These are phyloP conservation scores for Pelecanoides urinatrix DNA, from an alignment of 2,113 vertebrate species.

Conservation along the genomic window DNA sequence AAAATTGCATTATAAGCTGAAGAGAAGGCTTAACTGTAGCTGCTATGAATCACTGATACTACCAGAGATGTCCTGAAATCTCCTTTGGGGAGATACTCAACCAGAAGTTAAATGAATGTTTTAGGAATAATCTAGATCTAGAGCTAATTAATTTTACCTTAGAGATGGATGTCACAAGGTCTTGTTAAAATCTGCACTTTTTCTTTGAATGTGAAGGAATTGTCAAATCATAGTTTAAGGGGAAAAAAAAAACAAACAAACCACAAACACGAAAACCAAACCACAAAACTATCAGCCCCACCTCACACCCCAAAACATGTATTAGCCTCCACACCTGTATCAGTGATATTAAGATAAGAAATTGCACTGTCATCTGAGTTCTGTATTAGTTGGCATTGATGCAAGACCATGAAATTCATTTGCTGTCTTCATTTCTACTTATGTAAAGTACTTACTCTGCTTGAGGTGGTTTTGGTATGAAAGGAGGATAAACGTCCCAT, in stretches of 20 bases:
- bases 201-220: not conserved
- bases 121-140: not conserved
- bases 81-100: not conserved
- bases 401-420: not conserved
- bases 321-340: not conserved
- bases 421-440: not conserved
- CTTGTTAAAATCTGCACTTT: not conserved
- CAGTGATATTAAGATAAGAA: not conserved
- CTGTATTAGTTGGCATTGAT: not conserved
- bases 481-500: not conserved
- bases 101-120: not conserved
- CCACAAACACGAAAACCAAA: not conserved
- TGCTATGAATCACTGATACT: not conserved
- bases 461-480: not conserved
- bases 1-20: not conserved
- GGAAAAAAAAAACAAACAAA: not conserved
- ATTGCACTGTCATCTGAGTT: not conserved
- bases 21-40: not conserved
- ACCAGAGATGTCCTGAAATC: not conserved
- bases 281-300: not conserved
- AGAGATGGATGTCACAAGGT: not conserved
- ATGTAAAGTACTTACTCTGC: not conserved
- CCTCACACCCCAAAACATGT: not conserved
- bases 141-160: not conserved
- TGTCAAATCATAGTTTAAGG: not conserved